phyloP scores from a whole-genome alignment of 2,797 vertebrate species.

The Syngnathus acus region DNA sequence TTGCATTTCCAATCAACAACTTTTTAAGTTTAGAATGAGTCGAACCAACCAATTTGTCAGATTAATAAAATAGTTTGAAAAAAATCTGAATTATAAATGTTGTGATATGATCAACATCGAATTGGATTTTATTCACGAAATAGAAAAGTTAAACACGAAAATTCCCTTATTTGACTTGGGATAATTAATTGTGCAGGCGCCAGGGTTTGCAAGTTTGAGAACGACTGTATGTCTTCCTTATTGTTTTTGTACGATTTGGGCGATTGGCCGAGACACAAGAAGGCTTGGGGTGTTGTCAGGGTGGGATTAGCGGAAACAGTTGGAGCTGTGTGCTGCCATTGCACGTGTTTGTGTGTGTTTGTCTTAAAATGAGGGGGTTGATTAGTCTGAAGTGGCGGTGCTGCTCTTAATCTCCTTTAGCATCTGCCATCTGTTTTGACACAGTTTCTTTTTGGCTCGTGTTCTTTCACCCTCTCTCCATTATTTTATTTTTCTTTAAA shows the following conservation, averaged over 20 bases:
- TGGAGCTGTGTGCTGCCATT: constrained; percentile 11
- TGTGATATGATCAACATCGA: no score
- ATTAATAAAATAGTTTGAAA: no score
- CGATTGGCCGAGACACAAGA: constrained; percentile 15
- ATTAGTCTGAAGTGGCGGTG: constrained; percentile 38
- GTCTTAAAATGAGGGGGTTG: constrained; percentile 14
- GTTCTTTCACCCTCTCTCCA: constrained; percentile 30
- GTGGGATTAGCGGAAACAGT: constrained; percentile 28
- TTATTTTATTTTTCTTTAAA: background rate
- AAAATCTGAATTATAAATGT: no score
- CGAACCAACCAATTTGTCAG: no score
- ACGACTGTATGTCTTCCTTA: background rate
- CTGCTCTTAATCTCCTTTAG: constrained; percentile 63
- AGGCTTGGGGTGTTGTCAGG: constrained; percentile 10
- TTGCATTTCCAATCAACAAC: no score
- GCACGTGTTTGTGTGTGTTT: constrained; percentile 1
- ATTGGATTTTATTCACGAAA: no score
- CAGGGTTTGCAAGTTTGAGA: background rate
- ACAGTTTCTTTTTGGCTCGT: constrained; percentile 35
- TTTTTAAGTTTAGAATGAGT: no score
- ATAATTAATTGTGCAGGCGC: no score
- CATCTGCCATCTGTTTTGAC: constrained; percentile 62
- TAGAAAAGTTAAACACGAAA: no score
- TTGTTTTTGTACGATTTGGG: background rate
- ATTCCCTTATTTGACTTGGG: no score